These are phyloP conservation scores for Piaya cayana DNA, from an alignment of 2,113 vertebrate genomes.

Conservation along the genomic window DNA sequence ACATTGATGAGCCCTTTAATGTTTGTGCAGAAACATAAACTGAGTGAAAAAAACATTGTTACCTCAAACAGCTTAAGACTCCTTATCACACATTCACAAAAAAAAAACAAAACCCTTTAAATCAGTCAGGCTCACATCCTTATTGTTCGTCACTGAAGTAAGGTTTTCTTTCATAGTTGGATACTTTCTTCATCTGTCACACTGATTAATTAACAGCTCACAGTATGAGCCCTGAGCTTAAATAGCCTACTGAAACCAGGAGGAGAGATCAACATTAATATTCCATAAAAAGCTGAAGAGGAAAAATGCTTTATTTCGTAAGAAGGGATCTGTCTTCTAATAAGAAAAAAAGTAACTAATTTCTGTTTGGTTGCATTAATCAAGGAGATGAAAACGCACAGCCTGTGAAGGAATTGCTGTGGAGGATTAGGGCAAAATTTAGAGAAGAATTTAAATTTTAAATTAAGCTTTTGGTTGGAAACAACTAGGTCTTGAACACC, in stretches of 20 bases:
- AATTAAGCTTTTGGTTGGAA: slow-evolving; percentile 24
- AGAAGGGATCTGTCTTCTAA: not conserved
- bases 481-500: slow-evolving; percentile 14
- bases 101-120: slow-evolving; percentile 12
- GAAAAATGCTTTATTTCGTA: slow-evolving; percentile 3
- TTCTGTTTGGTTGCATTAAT: not conserved
- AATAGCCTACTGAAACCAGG: slow-evolving; percentile 58
- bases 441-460: slow-evolving; percentile 12
- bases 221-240: slow-evolving; percentile 67
- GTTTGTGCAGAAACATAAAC: slow-evolving; percentile 44
- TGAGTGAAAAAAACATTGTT: slow-evolving; percentile 27
- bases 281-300: slow-evolving; percentile 41
- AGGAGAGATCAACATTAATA: slow-evolving; percentile 45
- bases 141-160: slow-evolving; percentile 56
- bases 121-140: slow-evolving; percentile 20
- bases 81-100: slow-evolving; percentile 29
- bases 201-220: slow-evolving; percentile 81
- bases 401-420: not conserved
- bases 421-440: not conserved
- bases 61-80: slow-evolving; percentile 26
- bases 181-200: slow-evolving; percentile 79
- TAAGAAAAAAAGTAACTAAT: not conserved
- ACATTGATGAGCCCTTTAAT: slow-evolving; percentile 62
- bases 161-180: slow-evolving; percentile 74
- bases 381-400: not conserved